Evolutionary conservation across 2,888 invertebrate species (phyloP), one percentile per base, ranked within the genome.

Genomic region (Dilophus febrilis): DNA sequence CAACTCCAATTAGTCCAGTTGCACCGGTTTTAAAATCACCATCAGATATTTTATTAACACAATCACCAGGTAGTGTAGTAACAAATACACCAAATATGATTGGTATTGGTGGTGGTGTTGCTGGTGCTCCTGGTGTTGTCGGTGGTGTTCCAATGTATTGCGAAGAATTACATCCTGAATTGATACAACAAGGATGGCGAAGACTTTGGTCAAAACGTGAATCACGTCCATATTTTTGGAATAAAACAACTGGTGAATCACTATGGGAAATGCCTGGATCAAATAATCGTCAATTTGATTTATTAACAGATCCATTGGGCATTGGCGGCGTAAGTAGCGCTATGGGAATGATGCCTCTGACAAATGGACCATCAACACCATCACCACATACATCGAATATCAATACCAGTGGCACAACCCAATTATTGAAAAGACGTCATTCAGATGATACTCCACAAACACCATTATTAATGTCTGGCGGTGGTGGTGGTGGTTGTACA

Each of bases 181-280:
- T 63, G 6, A 60, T 73, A 7, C 83, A 85, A 55, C 87, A 87
- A 56, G 95, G 94, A 5, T 95, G 95, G 95, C 75, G 91, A 45
- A 90, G 87, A 53, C 92, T 86, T 61, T 95, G 94, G 94, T 94
- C 92, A 16, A 87, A 90, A 56, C 68, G 94, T 40, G 94, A 95
- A 61, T 90, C 85, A 56, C 70, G 94, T 22, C 90, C 90, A 2
- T 95, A 95, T 60, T 95, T 85, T 64, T 95, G 92, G 86, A 95
- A 95, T 59, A 91, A 91, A 65, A 64, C 84, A 18, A 90, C 90
- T 1, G 90, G 91, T 40, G 90, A 94, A 64, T 92, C 92, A n/a
- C 67, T 92, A 50, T 95, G 95, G 95, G 94, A 95, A 59, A 76
- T 90, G 72, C 92, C 92, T 12, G 72, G 77, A n/a, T 63, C 76